These are phyloP conservation scores for Brachyhypopomus occidentalis DNA, from an alignment of 2,113 vertebrate species.

Conservation along the genomic window DNA sequence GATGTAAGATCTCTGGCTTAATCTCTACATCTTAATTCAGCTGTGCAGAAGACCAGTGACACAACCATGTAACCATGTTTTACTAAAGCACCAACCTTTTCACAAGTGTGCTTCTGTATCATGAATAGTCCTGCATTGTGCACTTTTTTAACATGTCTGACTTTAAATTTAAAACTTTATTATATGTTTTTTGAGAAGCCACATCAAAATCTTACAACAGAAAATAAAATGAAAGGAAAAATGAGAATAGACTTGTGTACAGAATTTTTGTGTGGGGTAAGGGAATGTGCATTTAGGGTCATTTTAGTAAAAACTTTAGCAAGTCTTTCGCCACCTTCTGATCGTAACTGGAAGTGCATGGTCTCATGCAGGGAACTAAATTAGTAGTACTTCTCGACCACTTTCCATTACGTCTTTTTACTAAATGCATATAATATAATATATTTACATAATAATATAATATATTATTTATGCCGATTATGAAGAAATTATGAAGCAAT, in stretches of 20 bases:
- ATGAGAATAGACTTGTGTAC: background rate
- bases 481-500: too few relatives aligned
- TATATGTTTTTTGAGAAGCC: background rate
- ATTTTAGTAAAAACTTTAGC: background rate
- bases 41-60: background rate
- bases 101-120: too few relatives aligned
- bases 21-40: background rate
- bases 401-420: too few relatives aligned
- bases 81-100: background rate
- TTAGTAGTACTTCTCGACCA: background rate
- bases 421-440: too few relatives aligned
- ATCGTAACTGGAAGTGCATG: constrained; percentile 16
- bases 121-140: too few relatives aligned
- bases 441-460: too few relatives aligned
- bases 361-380: background rate
- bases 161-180: too few relatives aligned
- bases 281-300: too few relatives aligned
- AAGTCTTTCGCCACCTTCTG: constrained; percentile 33
- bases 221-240: too few relatives aligned
- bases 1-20: background rate
- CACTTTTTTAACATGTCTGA: too few relatives aligned
- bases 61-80: background rate
- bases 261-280: too few relatives aligned
- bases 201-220: background rate
- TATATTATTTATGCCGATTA: too few relatives aligned